Evolutionary conservation across 2,113 vertebrate genomes (phyloP), one percentile per base, ranked within the genome.

Genomic region (Embiotoca jacksoni): DNA sequence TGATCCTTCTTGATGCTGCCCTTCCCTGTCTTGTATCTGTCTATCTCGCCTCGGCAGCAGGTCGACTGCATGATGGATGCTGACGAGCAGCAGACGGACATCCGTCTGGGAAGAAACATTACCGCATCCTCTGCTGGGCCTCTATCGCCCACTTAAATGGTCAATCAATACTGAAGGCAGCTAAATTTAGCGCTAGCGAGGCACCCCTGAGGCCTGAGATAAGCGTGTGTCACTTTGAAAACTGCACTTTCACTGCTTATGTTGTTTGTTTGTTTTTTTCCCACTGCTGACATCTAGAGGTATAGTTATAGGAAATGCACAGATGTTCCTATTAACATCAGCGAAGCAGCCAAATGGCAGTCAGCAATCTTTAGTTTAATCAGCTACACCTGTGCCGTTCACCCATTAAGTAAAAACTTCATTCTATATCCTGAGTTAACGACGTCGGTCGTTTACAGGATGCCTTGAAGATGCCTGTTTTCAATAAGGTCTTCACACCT

Each of bases 81-180:
- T 69, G 80, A 79, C 6, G 1, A 81, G 94, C 91, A 31, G 79
- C 86, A 8, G 89, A 88, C 80, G 92, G 88, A 80, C 92, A 92
- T 66, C 89, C 6, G 0, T 69, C 72, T 1, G 84, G 85, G 60
- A 93, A 49, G 80, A 77, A 74, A 36, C 85, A 15, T 65, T 58
- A 5, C 58, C n/a, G 74, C 73, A 14, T 65, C 64, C 65, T 75
- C 59, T 16, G 57, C 71, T 44, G 63, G 46, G 62, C 92, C 90
- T 72, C 74, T 69, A 8, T 60, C 94, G 94, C 5, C 81, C 91
- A 88, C 80, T 57, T 36, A 71, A 52, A 69, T 23, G 63, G 69
- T 67, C 9, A 39, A 78, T 81, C 78, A 32, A 74, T 75, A 63
- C 67, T 41, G 52, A 72, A 80, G 72, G 66, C 49, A 54, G 84